phyloP scores from a whole-genome alignment of 1,140 invertebrate species.

The Stegodyphus mimosarum region DNA sequence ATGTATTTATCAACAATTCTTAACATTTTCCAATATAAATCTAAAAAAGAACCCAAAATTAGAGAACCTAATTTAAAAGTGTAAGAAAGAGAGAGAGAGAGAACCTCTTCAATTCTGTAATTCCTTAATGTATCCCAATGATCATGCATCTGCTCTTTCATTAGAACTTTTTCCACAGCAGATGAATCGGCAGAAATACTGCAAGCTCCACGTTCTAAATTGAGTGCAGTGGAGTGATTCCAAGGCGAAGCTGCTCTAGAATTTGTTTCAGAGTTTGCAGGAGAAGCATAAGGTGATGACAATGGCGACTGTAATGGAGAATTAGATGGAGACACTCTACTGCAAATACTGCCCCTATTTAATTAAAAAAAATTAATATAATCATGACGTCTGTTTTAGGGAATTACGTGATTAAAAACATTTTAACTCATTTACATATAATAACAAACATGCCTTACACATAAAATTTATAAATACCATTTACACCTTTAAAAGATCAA shows the following conservation, averaged over 20 bases:
- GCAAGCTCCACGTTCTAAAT: neutral
- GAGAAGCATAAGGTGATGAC: slow-evolving; percentile 60
- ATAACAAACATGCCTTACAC: too few species aligned
- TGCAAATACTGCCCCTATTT: slow-evolving; percentile 21
- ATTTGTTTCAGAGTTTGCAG: slow-evolving; percentile 58
- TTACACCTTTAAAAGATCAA: too few species aligned
- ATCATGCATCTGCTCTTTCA: slow-evolving; percentile 62
- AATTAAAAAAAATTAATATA: neutral
- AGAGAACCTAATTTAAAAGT: too few species aligned
- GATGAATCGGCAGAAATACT: slow-evolving; percentile 10
- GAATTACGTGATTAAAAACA: too few species aligned
- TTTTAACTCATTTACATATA: too few species aligned
- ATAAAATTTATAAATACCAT: too few species aligned
- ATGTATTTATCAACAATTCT: too few species aligned
- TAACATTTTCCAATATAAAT: too few species aligned
- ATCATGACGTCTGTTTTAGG: too few species aligned
- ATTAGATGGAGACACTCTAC: slow-evolving; percentile 20
- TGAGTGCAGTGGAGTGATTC: slow-evolving; percentile 17
- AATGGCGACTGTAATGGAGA: slow-evolving; percentile 60
- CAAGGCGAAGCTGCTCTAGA: slow-evolving; percentile 59
- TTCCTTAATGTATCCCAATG: slow-evolving; percentile 61
- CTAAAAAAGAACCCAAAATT: too few species aligned
- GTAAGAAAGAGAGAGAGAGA: neutral
- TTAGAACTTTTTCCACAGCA: slow-evolving; percentile 46
- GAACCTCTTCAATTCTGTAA: slow-evolving; percentile 63